Percentiles rank a stretch among this genome's conserved stretches.
Evolutionary conservation across 2,888 invertebrate genomes (phyloP).

Genomic region (Harpalus rubripes): DNA sequence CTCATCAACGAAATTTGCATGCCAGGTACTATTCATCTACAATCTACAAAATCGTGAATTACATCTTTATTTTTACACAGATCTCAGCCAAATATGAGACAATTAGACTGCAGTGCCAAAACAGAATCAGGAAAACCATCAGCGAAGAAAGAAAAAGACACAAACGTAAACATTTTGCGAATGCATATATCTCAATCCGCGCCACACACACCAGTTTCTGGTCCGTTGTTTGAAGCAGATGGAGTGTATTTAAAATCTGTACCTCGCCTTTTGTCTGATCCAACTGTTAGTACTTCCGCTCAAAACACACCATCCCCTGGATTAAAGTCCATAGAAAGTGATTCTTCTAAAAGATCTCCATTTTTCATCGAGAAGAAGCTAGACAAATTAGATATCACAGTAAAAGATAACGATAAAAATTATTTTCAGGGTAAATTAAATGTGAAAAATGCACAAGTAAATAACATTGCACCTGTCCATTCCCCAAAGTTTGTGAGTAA

Average conservation of each 20-base stretch:
- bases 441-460: conserved; percentile 66
- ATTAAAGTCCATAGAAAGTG: conserved; percentile 71
- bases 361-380: conserved; percentile 69
- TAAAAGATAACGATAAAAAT: conserved; percentile 64
- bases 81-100: conserved; percentile 77
- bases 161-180: conserved; percentile 72
- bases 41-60: neutral
- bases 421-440: conserved; percentile 46
- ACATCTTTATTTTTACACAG: conserved; percentile 69
- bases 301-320: conserved; percentile 71
- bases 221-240: conserved; percentile 73
- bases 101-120: conserved; percentile 75
- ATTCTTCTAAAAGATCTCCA: conserved; percentile 69
- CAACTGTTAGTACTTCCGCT: conserved; percentile 71
- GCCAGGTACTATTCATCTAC: conserved; percentile 72
- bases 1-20: conserved; percentile 75
- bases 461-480: conserved; percentile 73
- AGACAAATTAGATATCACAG: conserved; percentile 69
- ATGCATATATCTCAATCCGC: conserved; percentile 76
- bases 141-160: conserved; percentile 74
- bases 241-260: conserved; percentile 74
- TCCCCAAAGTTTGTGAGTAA: conserved; percentile 73
- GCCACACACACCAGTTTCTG: conserved; percentile 77
- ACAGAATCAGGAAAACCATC: conserved; percentile 74
- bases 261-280: conserved; percentile 76